Percentiles rank a stretch among this genome's conserved stretches.
These are phyloP conservation scores for Micrastur ruficollis DNA, from an alignment of 2,797 vertebrate species.

Conservation along the genomic window DNA sequence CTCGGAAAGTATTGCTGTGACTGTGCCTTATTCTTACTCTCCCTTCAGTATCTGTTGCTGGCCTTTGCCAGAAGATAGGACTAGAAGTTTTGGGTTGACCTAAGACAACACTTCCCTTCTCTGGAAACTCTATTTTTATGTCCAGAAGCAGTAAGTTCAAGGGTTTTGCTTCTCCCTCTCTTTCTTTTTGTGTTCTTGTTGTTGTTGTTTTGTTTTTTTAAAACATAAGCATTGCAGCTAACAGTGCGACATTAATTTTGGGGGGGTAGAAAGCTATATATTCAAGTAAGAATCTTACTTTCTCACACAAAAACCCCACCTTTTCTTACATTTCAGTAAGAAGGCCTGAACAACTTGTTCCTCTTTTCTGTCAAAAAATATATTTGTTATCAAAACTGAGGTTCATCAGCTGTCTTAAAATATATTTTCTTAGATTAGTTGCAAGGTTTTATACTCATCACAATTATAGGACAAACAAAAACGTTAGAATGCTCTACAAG, in stretches of 20 bases:
- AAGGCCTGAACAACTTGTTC: not conserved
- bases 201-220: no score
- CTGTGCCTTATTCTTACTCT: not conserved
- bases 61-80: not conserved
- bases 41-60: not conserved
- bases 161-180: not conserved
- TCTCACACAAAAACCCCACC: not conserved
- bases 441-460: not conserved
- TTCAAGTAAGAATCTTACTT: not conserved
- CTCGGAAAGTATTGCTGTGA: fast-evolving
- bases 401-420: not conserved
- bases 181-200: no score
- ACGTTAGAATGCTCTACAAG: not conserved
- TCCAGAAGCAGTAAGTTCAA: not conserved
- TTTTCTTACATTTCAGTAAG: not conserved
- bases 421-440: not conserved
- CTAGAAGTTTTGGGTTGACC: not conserved
- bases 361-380: not conserved
- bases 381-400: not conserved
- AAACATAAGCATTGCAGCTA: not conserved
- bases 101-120: not conserved
- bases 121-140: not conserved
- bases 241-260: not conserved
- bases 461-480: not conserved
- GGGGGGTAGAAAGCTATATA: not conserved